phyloP scores from a whole-genome alignment of 2,797 vertebrate genomes.

The Helostoma temminkii region DNA sequence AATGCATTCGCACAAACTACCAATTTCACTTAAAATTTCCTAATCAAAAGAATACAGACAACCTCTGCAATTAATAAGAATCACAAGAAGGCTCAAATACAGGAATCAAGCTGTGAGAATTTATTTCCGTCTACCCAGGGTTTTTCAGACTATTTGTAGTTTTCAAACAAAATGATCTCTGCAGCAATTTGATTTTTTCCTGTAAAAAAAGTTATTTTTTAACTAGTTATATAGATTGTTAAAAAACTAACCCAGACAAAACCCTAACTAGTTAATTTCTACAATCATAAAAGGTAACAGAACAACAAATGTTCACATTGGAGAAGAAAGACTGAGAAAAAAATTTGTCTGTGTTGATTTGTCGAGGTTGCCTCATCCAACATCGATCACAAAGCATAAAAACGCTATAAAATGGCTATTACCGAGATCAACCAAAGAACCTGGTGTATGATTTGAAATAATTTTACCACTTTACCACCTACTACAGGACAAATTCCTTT shows the following conservation, averaged over 20 bases:
- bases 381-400: conserved; percentile 4
- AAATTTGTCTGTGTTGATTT: neutral
- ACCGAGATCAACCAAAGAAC: neutral
- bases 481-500: too few species aligned
- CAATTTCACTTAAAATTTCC: neutral
- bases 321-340: neutral
- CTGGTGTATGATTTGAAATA: too few species aligned
- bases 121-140: neutral
- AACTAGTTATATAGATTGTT: too few species aligned
- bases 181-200: neutral
- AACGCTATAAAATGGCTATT: neutral
- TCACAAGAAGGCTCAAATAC: neutral
- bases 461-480: too few species aligned
- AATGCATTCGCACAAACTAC: neutral
- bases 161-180: neutral
- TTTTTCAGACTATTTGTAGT: neutral
- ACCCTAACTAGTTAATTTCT: too few species aligned
- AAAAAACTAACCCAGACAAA: too few species aligned
- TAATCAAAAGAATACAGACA: neutral
- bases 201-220: neutral
- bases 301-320: neutral
- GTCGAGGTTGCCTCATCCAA: neutral
- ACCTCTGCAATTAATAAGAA: conserved; percentile 5
- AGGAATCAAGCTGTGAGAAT: neutral
- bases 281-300: neutral